Percentiles rank a stretch among this genome's conserved stretches.
Evolutionary conservation across 2,888 invertebrate genomes (phyloP).

Genomic region (Psylliodes chrysocephalus): DNA sequence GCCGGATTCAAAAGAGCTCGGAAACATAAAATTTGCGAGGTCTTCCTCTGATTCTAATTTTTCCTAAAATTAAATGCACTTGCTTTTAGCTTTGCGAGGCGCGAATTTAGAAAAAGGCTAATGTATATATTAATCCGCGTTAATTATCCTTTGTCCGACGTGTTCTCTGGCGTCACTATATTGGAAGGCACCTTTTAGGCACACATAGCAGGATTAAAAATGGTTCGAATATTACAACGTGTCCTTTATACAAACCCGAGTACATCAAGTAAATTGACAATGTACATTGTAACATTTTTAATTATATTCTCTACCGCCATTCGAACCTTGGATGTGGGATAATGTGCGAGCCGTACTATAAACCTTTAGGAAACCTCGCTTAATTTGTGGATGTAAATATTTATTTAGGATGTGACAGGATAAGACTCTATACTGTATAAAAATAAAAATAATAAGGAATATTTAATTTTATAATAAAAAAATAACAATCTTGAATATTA

Average conservation of each 20-base stretch:
- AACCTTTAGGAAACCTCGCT: no score
- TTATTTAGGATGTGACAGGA: no score
- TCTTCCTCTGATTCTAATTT: neutral
- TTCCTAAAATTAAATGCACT: neutral
- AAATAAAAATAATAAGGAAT: no score
- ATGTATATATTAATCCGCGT: neutral
- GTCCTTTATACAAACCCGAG: conserved; percentile 14
- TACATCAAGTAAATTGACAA: conserved; percentile 29
- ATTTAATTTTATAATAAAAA: no score
- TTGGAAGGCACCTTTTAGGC: conserved; percentile 14
- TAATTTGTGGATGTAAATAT: no score
- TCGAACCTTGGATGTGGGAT: neutral
- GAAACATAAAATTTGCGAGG: neutral
- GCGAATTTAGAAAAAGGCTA: neutral
- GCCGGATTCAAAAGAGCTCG: no score
- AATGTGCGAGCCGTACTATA: no score
- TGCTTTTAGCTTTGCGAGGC: neutral
- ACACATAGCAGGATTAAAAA: neutral
- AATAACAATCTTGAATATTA: no score
- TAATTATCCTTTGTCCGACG: conserved; percentile 7
- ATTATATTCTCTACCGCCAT: conserved; percentile 13
- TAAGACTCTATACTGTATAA: no score
- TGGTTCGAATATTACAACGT: conserved; percentile 1
- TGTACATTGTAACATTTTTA: conserved; percentile 27
- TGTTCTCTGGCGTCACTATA: conserved; percentile 3